Base-by-base conservation (phyloP, 2,113 vertebrate genomes). In the Ondatra zibethicus region DNA sequence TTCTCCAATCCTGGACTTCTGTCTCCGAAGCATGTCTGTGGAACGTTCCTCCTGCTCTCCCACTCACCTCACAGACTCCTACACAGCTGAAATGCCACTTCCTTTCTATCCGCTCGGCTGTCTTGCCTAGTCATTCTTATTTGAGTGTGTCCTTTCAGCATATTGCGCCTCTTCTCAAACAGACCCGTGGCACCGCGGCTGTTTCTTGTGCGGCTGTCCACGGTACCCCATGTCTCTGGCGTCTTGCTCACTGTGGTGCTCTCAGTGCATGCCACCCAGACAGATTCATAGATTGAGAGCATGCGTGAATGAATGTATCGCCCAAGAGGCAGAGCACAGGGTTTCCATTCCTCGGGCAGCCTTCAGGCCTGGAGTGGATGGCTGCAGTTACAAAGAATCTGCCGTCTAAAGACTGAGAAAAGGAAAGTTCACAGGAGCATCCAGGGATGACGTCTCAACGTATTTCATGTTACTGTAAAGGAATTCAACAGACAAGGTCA, bases 1-100 rank as follows among this genome's bases (percentile, higher is more conserved):
- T 72, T 52, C 88, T 63, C 75, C 25, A 36, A 81, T n/a, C 19
- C 8, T 65, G 61, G 77, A n/a, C 47, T 65, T 33, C 23, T n/a
- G 8, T n/a, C 2, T 31, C 50, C 2, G 1, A 23, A 5, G 23
- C 39, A 2, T 55, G 63, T 61, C 73, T 17, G 90, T 45, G 45
- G 66, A 21, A 77, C n/a, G 8, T 0, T 12, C 94, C 72, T 73
- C 33, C 77, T 39, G 29, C 16, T n/a, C 6, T 23, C 47, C 19
- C 39, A 45, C 55, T 31, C 31, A 11, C 50, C 42, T 96, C 36
- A 78, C 63, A 65, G 21, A 88, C 42, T 92, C 93, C 96, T 39
- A 52, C 88, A 42, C 70, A 96, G 72, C 80, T 72, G 89, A 96
- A 68, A 58, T 50, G 42, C 33, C 52, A 36, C 77, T 93, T 93